phyloP scores from a whole-genome alignment of 2,113 vertebrate genomes.

The Lophius piscatorius region DNA sequence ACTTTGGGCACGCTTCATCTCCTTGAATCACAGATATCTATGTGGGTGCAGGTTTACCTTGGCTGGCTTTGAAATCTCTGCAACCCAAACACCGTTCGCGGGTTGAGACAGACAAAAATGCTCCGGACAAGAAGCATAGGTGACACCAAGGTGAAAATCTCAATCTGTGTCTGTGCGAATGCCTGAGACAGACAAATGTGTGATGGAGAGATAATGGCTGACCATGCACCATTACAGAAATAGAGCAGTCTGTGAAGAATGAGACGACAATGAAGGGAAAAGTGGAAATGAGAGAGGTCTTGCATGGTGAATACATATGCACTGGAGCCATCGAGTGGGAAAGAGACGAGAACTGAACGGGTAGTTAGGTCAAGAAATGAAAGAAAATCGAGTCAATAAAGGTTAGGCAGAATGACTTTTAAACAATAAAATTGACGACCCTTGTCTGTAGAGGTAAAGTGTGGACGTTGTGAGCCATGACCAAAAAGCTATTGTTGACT shows the following conservation, averaged over 20 bases:
- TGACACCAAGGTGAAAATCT: slow-evolving; percentile 67
- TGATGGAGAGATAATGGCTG: slow-evolving; percentile 68
- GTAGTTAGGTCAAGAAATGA: slow-evolving; percentile 83
- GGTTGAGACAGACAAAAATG: slow-evolving; percentile 24
- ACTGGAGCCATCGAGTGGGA: slow-evolving; percentile 47
- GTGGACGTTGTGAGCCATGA: slow-evolving; percentile 76
- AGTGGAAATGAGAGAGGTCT: slow-evolving; percentile 70
- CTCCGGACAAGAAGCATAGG: slow-evolving; percentile 35
- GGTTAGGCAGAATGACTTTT: slow-evolving; percentile 82
- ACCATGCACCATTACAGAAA: slow-evolving; percentile 73
- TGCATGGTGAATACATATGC: slow-evolving; percentile 71
- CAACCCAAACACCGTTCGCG: slow-evolving; percentile 14
- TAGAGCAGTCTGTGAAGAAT: slow-evolving; percentile 72
- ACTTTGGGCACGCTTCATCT: slow-evolving; percentile 57
- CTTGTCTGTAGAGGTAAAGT: slow-evolving; percentile 74
- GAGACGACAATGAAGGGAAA: slow-evolving; percentile 61
- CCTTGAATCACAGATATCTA: slow-evolving; percentile 59
- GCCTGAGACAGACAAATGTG: slow-evolving; percentile 52
- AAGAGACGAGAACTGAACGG: slow-evolving; percentile 70
- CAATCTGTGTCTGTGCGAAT: slow-evolving; percentile 65
- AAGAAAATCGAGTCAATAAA: slow-evolving; percentile 83
- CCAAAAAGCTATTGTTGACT: slow-evolving; percentile 77
- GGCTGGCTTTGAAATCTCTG: slow-evolving; percentile 24
- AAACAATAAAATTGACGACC: slow-evolving; percentile 84
- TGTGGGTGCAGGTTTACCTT: slow-evolving; percentile 35